These are phyloP conservation scores for Arnoldichthys spilopterus DNA, from an alignment of 2,797 vertebrate species.

Conservation along the genomic window DNA sequence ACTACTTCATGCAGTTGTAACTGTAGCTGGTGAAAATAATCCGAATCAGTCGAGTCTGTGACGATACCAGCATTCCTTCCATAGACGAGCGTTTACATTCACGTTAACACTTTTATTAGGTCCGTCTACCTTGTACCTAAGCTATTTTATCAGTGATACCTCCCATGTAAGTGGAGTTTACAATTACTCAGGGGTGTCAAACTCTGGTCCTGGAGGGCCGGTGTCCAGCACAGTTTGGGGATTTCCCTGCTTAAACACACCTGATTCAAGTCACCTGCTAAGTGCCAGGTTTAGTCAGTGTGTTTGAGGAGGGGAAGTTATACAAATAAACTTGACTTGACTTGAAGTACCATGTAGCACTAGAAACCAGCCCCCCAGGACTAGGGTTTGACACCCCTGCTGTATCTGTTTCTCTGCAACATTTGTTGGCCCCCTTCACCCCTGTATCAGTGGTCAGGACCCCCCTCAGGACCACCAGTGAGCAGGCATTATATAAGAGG, in stretches of 20 bases:
- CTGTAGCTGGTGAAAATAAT: neutral
- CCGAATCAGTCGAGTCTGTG: neutral
- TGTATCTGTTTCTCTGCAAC: neutral
- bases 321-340: too few relatives aligned
- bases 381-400: too few relatives aligned
- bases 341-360: too few relatives aligned
- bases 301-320: too few relatives aligned
- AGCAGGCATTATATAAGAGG: neutral
- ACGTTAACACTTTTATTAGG: neutral
- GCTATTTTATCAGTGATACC: neutral
- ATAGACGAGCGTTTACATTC: neutral
- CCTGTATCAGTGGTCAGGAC: neutral
- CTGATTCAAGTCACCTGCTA: too few relatives aligned
- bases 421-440: neutral
- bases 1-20: slow-evolving; percentile 1
- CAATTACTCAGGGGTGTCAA: too few relatives aligned
- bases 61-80: neutral
- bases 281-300: too few relatives aligned
- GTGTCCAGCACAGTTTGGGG: too few relatives aligned
- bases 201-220: too few relatives aligned
- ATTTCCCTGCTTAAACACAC: too few relatives aligned
- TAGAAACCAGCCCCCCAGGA: too few relatives aligned
- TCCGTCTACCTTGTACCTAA: neutral
- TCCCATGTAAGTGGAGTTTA: neutral
- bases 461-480: neutral